Evolutionary conservation across 2,888 invertebrate species (phyloP).

Genomic region (Harmothoe impar): DNA sequence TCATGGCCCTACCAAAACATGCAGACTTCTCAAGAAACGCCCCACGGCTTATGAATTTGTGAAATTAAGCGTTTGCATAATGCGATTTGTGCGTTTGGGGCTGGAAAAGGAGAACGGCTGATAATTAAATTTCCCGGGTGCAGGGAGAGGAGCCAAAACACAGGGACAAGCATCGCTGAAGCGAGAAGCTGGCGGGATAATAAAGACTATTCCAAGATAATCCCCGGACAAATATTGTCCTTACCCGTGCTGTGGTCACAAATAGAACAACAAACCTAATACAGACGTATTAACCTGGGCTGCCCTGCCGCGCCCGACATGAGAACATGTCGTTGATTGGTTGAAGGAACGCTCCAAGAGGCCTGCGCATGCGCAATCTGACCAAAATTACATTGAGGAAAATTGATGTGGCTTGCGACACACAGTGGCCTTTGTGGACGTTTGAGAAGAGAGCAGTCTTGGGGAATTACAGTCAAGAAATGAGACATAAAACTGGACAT

Average conservation of each 20-base stretch:
- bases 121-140: not conserved
- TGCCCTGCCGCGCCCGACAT: not conserved
- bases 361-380: not conserved
- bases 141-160: not conserved
- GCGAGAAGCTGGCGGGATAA: not conserved
- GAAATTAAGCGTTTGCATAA: constrained; percentile 31
- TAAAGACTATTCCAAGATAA: constrained; percentile 25
- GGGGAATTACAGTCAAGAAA: not conserved
- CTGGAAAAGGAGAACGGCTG: not conserved
- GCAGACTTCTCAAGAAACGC: not conserved
- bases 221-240: not conserved
- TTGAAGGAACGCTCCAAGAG: not conserved
- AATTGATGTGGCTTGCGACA: constrained; percentile 13
- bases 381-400: not conserved
- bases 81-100: not conserved
- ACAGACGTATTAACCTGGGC: constrained; percentile 1
- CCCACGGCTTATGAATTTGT: not conserved
- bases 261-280: not conserved
- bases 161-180: not conserved
- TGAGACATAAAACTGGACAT: not conserved
- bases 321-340: not conserved
- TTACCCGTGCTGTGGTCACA: not conserved
- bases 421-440: not conserved
- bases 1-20: not conserved
- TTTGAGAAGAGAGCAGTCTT: not conserved